Evolutionary conservation across 2,797 vertebrate species (phyloP), one percentile per base, ranked within the genome.

Genomic region (Thalassophryne amazonica): DNA sequence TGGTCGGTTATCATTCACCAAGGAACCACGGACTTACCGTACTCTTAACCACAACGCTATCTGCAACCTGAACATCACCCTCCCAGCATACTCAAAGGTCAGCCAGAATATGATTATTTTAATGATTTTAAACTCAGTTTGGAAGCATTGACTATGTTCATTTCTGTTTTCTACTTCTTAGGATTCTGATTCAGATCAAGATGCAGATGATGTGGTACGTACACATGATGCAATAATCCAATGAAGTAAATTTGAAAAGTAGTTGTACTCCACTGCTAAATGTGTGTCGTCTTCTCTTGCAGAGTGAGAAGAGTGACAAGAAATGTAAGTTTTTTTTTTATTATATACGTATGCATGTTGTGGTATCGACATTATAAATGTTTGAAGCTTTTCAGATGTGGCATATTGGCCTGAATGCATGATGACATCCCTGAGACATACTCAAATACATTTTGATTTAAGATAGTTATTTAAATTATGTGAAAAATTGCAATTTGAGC

Each of bases 101-200:
- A 81, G 57, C 43, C 20, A 56, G 5, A 53, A 9, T 22, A 15
- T 12, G 12, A 41, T 15, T 36, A 17, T 47, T 30, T 7, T 14
- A 16, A 11, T 21, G 8, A 13, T 7, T 12, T 9, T 23, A 3
- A 1, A 15, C 39, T 2, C 17, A 39, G 47, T 33, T n/a, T 8
- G 20, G 2, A 14, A 48, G 3, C 3, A 53, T 3, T 54, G 23
- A 61, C 11, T 18, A 0, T 2, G 28, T 27, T 49, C 42, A 12
- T 51, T 6, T 33, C 3, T 39, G 1, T 53, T 59, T 25, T 11
- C 15, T 48, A 67, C 49, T 78, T 78, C 53, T 79, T 77, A 99
- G 97, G 97, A 99, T 40, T 98, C 94, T 47, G 97, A 99, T 78
- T 99, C 97, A 75, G 97, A 99, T 49, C 95, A 93, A 87, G 97